phyloP scores from a whole-genome alignment of 2,113 vertebrate species.

The Alethe diademata region DNA sequence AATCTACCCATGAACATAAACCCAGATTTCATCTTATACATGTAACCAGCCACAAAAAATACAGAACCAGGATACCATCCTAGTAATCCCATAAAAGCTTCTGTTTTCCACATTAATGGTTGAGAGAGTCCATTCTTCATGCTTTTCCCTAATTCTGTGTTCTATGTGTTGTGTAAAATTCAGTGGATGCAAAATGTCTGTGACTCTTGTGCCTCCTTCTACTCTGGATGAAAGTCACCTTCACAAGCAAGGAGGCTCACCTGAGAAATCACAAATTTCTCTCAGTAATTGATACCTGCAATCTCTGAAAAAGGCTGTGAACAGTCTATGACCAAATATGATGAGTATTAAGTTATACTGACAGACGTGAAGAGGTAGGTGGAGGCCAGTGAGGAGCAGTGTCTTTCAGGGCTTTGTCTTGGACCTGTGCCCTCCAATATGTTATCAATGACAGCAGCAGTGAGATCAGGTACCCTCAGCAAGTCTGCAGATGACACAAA shows the following conservation, averaged over 20 bases:
- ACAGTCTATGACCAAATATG: neutral
- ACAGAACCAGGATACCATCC: neutral
- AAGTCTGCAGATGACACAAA: neutral
- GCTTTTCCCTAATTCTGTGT: neutral
- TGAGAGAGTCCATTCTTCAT: neutral
- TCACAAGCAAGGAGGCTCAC: neutral
- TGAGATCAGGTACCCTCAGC: neutral
- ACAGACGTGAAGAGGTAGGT: neutral
- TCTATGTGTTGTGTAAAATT: neutral
- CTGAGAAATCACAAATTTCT: neutral
- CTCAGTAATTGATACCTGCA: neutral
- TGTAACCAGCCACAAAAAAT: neutral
- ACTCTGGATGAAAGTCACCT: neutral
- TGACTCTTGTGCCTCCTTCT: neutral
- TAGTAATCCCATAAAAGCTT: neutral
- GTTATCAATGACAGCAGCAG: neutral
- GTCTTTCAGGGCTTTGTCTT: neutral
- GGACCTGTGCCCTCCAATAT: fast-evolving
- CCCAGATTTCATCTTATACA: neutral
- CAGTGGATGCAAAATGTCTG: neutral
- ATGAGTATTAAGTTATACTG: neutral
- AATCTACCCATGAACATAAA: neutral
- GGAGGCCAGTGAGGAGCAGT: neutral
- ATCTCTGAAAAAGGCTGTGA: neutral
- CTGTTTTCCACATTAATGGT: neutral